Evolutionary conservation across 2,888 invertebrate genomes (phyloP).

Genomic region (Megalurothrips usitatus): DNA sequence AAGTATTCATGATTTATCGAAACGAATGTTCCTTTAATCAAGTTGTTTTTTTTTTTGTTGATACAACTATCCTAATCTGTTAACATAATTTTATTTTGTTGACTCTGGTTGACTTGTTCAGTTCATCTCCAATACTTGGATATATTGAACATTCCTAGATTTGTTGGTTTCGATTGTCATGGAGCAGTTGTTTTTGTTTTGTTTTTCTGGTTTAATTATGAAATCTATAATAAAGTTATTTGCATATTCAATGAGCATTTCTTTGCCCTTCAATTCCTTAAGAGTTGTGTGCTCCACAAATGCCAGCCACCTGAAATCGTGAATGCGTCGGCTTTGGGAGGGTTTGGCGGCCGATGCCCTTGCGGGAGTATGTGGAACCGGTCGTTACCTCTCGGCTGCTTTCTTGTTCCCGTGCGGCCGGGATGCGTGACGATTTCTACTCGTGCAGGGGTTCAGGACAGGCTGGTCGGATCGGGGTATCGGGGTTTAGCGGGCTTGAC

Average conservation of each 20-base stretch:
- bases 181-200: conserved; percentile 4
- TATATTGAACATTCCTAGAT: not conserved
- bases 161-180: conserved; percentile 11
- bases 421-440: too few relatives aligned
- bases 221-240: conserved; percentile 7
- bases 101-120: not conserved
- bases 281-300: too few relatives aligned
- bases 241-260: not conserved
- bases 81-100: not conserved
- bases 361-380: too few relatives aligned
- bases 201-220: not conserved
- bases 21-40: not conserved
- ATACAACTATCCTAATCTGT: not conserved
- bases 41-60: not conserved
- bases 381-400: too few relatives aligned
- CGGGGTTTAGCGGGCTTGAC: too few relatives aligned
- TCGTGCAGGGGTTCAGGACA: too few relatives aligned
- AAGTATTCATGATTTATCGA: not conserved
- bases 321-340: too few relatives aligned
- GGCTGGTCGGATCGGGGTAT: too few relatives aligned
- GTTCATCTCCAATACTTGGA: not conserved
- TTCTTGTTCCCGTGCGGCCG: too few relatives aligned
- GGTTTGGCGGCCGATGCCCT: too few relatives aligned
- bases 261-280: not conserved
- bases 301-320: too few relatives aligned